A percentile compares a stretch with the other conserved stretches of the same genome.
phyloP scores from a whole-genome alignment of 2,113 vertebrate species.

The Vanacampus margaritifer region DNA sequence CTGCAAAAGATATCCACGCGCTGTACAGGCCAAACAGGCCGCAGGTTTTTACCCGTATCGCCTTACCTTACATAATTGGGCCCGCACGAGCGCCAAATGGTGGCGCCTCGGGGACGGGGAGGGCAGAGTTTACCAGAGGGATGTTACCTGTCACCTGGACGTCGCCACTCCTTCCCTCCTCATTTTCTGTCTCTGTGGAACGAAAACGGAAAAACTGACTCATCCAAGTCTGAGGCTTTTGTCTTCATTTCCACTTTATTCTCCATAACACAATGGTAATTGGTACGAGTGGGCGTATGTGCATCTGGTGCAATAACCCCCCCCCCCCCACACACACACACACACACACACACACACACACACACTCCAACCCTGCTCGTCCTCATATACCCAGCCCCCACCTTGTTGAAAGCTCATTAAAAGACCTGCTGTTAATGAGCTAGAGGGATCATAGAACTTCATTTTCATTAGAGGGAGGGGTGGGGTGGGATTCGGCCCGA shows the following conservation, averaged over 20 bases:
- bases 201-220: constrained; percentile 46
- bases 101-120: constrained; percentile 37
- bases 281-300: constrained; percentile 69
- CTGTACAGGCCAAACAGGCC: constrained; percentile 39
- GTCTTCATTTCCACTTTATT: constrained; percentile 54
- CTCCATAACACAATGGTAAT: constrained; percentile 67
- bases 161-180: constrained; percentile 13
- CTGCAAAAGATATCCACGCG: constrained; percentile 62
- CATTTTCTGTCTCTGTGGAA: constrained; percentile 38
- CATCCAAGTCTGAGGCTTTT: constrained; percentile 42
- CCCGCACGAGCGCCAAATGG: constrained; percentile 68
- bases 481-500: constrained; percentile 53
- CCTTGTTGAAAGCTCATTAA: constrained; percentile 79
- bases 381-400: constrained; percentile 66
- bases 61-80: constrained; percentile 75
- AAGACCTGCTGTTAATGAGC: constrained; percentile 79
- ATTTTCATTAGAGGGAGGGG: constrained; percentile 63
- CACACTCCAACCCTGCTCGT: constrained; percentile 22
- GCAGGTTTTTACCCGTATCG: constrained; percentile 59
- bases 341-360: no score
- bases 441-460: constrained; percentile 76
- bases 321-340: constrained; percentile 17
- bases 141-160: constrained; percentile 45
- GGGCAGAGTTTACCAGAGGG: constrained; percentile 43
- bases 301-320: constrained; percentile 68